Evolutionary conservation across 2,888 invertebrate genomes (phyloP), one percentile per base, ranked within the genome.

Genomic region (Cylloceria caligata): DNA sequence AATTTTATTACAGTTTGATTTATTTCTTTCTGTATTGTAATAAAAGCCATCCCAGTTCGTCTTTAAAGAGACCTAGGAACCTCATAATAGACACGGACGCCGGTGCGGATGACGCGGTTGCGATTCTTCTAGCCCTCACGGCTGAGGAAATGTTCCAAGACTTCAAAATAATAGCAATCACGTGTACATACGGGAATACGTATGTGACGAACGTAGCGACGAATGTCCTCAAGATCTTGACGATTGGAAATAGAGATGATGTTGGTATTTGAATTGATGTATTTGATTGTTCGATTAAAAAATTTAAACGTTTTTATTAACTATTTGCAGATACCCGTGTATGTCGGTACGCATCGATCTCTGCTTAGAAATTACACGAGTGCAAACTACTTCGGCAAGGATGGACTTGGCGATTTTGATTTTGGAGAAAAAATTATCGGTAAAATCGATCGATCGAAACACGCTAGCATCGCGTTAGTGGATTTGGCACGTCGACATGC

Each of bases 131-230:
- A 45, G 88, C 91, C 3, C 84, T 94, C 5, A 85, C 86, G 3
- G 86, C 87, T 13, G 85, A 87, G 55, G 64, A 77, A 60, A 39
- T 30, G 82, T 75, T 7, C 95, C 6, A 19, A 16, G 60, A 5
- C 62, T 89, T 93, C 5, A 89, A 94, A 65, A 88, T 95, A 4
- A 55, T 94, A 0, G 95, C 93, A n/a, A 93, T 95, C 64, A 95
- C 95, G 0, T 94, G 94, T 83, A 93, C 93, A 0, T 91, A 93
- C 60, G 95, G 95, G 1, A 95, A 94, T 86, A 93, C 94, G 0
- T 84, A 88, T 0, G 88, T 94, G 4, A 89, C 93, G 13, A 93
- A 94, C 83, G 94, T 93, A 0, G 91, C 91, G 34, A 81, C 83
- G 0, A 95, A 95, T 87, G 94, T 94, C 0, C 89, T 94, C 3